Evolutionary conservation across 2,797 vertebrate species (phyloP).

Genomic region (Betta splendens): DNA sequence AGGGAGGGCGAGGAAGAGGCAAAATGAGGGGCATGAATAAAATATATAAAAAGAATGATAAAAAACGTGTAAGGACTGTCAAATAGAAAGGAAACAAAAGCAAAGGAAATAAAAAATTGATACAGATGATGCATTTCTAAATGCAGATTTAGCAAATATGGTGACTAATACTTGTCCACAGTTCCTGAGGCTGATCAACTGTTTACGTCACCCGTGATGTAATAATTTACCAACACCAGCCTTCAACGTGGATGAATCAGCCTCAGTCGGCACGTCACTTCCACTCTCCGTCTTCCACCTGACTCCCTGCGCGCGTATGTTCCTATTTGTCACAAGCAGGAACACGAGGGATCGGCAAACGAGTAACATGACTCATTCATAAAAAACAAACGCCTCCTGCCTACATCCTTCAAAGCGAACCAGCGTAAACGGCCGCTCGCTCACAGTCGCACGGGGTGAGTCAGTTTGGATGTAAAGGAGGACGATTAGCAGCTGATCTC

Average conservation of each 20-base stretch:
- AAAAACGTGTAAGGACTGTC: too few species aligned
- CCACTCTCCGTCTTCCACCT: slow-evolving; percentile 32
- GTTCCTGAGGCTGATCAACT: slow-evolving; percentile 23
- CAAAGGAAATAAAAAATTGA: not conserved
- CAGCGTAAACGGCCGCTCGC: slow-evolving; percentile 27
- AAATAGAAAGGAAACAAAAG: not conserved
- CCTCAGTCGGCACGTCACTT: slow-evolving; percentile 40
- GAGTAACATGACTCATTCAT: slow-evolving; percentile 61
- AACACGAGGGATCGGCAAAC: slow-evolving; percentile 20
- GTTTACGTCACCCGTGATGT: slow-evolving; percentile 48
- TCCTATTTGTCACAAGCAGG: slow-evolving; percentile 31
- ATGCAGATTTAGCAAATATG: slow-evolving; percentile 18
- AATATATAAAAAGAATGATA: too few species aligned
- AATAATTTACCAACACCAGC: slow-evolving; percentile 18
- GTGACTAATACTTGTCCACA: slow-evolving; percentile 45
- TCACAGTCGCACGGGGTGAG: slow-evolving; percentile 24
- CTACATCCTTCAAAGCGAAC: slow-evolving; percentile 25
- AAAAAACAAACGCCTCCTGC: slow-evolving; percentile 45
- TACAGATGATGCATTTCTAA: not conserved
- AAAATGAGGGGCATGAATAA: slow-evolving; percentile 28
- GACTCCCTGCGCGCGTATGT: slow-evolving; percentile 4
- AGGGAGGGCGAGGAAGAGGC: slow-evolving; percentile 23
- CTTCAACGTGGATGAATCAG: slow-evolving; percentile 50
- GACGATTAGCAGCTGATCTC: slow-evolving; percentile 14
- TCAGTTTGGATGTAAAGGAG: slow-evolving; percentile 32